Base-by-base conservation (phyloP, 2,113 vertebrate species). In the Alouatta palliata region DNA sequence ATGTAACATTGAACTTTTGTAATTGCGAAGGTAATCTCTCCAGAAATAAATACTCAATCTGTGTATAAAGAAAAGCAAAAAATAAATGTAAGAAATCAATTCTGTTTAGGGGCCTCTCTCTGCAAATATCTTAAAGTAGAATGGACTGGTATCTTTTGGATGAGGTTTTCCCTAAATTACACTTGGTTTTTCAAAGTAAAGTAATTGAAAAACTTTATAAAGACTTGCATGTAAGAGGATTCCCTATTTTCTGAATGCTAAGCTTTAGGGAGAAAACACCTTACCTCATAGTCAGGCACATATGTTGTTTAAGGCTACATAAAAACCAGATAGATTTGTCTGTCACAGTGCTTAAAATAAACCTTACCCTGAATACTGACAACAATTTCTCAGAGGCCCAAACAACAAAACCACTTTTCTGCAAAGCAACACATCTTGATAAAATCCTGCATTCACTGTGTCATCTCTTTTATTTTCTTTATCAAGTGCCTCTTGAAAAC, bases 351-450 rank as follows among this genome's bases (percentile, higher is more conserved):
- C 35, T 37, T 84, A 61, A 95, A 92, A 49, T n/a, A 87, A 96
- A 90, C 54, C 37, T 80, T 82, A 73, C 23, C 81, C 40, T 94
- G 32, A 90, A 81, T n/a, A 96, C 43, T n/a, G 52, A 87, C 84
- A 66, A 87, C 40, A 71, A 71, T 81, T 96, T 30, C 54, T 96
- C 8, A 1, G 6, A 96, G 75, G 43, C 49, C 75, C 43, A 81
- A 84, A 94, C 64, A 96, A 64, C 20, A 94, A 82, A 93, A 93
- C 64, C 23, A 58, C 70, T 97, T 94, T 90, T 94, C 84, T 94
- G 96, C 77, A 92, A 81, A 85, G 47, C 23, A 68, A 49, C 2
- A 20, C 49, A 61, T 88, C 82, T 95, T 68, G 58, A 76, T 47
- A 95, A 91, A 95, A 85, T n/a, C 52, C 56, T 86, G 17, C 73